phyloP scores from a whole-genome alignment of 2,888 invertebrate species.

The Schizaphis graminum region DNA sequence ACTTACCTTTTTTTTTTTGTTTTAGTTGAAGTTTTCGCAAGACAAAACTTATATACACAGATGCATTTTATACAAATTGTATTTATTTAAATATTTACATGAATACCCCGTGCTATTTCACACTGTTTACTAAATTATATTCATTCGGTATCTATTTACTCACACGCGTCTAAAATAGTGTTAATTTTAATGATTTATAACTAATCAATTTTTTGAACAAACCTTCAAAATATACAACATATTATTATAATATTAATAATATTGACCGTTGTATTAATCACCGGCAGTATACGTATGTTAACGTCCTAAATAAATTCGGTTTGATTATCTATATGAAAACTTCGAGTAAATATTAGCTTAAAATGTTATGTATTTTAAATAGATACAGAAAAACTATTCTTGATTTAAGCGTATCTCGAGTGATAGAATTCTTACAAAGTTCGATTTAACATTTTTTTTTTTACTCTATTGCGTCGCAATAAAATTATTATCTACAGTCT shows the following conservation, averaged over 20 bases:
- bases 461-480: constrained; percentile 32
- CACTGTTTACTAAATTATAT: background rate
- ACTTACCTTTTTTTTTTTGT: too few relatives aligned
- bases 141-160: background rate
- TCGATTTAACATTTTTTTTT: constrained; percentile 34
- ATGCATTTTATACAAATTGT: too few relatives aligned
- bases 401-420: background rate
- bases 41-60: too few relatives aligned
- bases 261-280: constrained; percentile 3
- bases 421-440: constrained; percentile 57
- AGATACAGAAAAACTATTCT: background rate
- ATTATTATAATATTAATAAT: background rate
- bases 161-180: background rate
- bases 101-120: too few relatives aligned
- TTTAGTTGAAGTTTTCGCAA: too few relatives aligned
- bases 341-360: constrained; percentile 16
- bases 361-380: background rate
- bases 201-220: background rate
- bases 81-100: too few relatives aligned
- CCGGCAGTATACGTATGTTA: background rate
- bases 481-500: constrained; percentile 14
- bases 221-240: background rate
- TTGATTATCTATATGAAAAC: constrained; percentile 10
- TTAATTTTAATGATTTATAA: background rate
- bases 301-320: background rate